phyloP scores from a whole-genome alignment of 2,797 vertebrate genomes.

The Myotis daubentonii region DNA sequence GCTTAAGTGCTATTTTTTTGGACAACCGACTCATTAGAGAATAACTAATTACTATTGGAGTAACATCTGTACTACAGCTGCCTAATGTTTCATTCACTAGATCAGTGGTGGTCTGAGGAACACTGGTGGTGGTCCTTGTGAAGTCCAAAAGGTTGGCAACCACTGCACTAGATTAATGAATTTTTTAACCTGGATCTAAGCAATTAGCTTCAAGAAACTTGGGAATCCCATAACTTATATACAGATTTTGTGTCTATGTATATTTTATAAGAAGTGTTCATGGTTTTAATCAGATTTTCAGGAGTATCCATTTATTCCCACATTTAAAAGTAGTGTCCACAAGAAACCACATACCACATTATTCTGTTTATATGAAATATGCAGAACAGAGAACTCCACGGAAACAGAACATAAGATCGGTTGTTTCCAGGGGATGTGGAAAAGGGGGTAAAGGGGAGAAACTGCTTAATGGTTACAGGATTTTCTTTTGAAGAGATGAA shows the following conservation, averaged over 20 bases:
- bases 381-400: background rate
- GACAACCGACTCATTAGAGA: constrained; percentile 17
- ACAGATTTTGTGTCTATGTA: background rate
- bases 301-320: constrained; percentile 9
- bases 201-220: constrained; percentile 20
- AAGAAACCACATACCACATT: background rate
- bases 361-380: constrained; percentile 43
- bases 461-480: background rate
- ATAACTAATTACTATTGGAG: background rate
- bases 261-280: constrained; percentile 19
- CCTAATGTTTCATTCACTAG: background rate
- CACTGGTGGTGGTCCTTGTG: too few species aligned
- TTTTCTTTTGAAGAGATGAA: constrained; percentile 12
- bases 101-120: background rate
- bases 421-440: background rate
- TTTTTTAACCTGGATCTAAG: constrained; percentile 47
- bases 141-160: too few species aligned
- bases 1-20: constrained; percentile 2
- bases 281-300: constrained; percentile 56
- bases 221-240: background rate
- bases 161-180: background rate
- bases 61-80: background rate
- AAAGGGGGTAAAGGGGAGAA: background rate
- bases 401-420: background rate
- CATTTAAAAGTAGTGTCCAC: constrained; percentile 3